These are phyloP conservation scores for Metridium senile DNA, from an alignment of 92 coral and sea anemone genomes.

Conservation along the genomic window DNA sequence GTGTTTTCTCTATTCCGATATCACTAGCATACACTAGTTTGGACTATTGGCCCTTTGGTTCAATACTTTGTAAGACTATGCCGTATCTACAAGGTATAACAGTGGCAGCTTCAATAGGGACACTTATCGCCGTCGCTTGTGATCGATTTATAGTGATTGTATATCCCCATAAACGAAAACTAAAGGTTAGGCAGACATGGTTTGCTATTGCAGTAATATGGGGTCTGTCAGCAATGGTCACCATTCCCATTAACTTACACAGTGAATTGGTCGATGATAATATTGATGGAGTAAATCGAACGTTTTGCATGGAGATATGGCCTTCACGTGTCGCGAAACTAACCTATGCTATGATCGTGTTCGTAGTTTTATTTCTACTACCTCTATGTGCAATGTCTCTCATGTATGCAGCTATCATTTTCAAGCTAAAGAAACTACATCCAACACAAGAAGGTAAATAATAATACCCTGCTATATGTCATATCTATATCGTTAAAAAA, in stretches of 20 bases:
- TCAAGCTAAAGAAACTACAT: conserved; percentile 32
- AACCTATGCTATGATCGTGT: conserved; percentile 49
- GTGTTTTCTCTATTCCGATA: conserved; percentile 44
- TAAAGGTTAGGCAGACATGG: conserved; percentile 24
- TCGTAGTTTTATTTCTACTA: conserved; percentile 44
- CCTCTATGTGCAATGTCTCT: conserved; percentile 49
- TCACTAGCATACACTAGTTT: conserved; percentile 48
- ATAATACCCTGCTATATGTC: background rate
- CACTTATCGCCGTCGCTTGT: conserved; percentile 57
- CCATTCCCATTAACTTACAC: conserved; percentile 44
- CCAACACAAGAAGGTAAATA: conserved; percentile 58
- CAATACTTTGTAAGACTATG: conserved; percentile 43
- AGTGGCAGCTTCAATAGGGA: conserved; percentile 58
- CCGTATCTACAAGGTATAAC: conserved; percentile 66
- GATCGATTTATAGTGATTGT: conserved; percentile 63
- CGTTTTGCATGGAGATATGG: conserved; percentile 63
- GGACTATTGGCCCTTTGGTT: conserved; percentile 54
- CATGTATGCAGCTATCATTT: conserved; percentile 51
- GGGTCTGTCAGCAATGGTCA: conserved; percentile 43
- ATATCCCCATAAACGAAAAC: conserved; percentile 32
- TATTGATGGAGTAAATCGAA: conserved; percentile 14
- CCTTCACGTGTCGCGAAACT: conserved; percentile 18
- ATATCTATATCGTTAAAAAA: background rate
- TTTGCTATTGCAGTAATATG: conserved; percentile 36
- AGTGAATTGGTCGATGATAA: conserved; percentile 35